These are phyloP conservation scores for Scytalopus superciliaris DNA, from an alignment of 2,113 vertebrate genomes.

Conservation along the genomic window DNA sequence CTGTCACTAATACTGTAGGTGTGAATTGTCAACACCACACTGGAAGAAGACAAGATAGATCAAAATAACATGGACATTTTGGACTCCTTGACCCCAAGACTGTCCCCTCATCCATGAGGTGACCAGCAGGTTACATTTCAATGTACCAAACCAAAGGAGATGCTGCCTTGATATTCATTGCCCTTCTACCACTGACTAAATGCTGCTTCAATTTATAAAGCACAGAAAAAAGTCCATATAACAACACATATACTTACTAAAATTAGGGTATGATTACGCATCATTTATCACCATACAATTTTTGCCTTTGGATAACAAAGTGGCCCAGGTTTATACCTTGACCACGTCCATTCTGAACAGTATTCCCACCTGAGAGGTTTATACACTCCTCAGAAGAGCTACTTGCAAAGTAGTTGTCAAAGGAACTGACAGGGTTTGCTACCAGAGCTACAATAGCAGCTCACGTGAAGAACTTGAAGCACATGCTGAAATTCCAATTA, in stretches of 20 bases:
- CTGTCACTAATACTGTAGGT: not conserved
- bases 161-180: not conserved
- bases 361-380: not conserved
- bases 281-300: not conserved
- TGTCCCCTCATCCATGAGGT: not conserved
- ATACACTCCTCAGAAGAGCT: not conserved
- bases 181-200: not conserved
- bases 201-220: not conserved
- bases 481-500: not conserved
- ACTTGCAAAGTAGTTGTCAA: not conserved
- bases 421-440: not conserved
- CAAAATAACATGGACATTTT: not conserved
- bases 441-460: not conserved
- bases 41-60: not conserved
- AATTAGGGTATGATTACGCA: not conserved
- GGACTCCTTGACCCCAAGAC: not conserved
- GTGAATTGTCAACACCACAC: not conserved
- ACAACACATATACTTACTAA: not conserved
- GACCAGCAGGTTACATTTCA: not conserved
- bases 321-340: not conserved
- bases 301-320: not conserved
- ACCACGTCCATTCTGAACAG: not conserved
- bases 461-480: not conserved
- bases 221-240: not conserved
- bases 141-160: not conserved